A percentile compares a stretch with the other conserved stretches of the same genome.
Conservation (phyloP, 2,797 vertebrate species). For the Poecile montanus region DNA sequence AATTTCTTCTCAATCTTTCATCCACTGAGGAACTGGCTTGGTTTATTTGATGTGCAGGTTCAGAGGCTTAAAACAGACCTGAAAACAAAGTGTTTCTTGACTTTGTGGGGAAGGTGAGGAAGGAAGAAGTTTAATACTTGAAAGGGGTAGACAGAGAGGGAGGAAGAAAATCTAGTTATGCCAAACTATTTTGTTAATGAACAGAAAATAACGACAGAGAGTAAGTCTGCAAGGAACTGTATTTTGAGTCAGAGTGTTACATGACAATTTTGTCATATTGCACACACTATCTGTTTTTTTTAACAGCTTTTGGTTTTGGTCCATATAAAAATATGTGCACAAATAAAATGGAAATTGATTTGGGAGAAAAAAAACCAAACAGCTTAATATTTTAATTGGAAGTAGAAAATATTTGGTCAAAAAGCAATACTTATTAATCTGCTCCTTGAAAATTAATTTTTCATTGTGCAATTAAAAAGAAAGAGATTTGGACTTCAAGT, state of each 20-base stretch:
- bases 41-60: slow-evolving; percentile 40
- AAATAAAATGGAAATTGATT: background rate
- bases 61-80: slow-evolving; percentile 32
- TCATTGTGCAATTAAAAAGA: background rate
- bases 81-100: slow-evolving; percentile 27
- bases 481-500: background rate
- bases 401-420: background rate
- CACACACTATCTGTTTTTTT: background rate
- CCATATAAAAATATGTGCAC: background rate
- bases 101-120: slow-evolving; percentile 21
- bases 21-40: background rate
- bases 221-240: background rate
- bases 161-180: background rate
- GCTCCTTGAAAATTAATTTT: background rate
- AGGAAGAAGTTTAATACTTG: slow-evolving; percentile 4
- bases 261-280: background rate
- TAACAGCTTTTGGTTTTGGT: background rate
- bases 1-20: slow-evolving; percentile 45
- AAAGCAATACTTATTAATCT: background rate
- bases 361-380: accelerated
- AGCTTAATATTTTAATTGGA: background rate
- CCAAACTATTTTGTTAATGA: background rate
- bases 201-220: background rate
- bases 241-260: background rate
- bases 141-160: background rate